phyloP scores from a whole-genome alignment of 2,888 invertebrate genomes.

The Lapara coniferarum region DNA sequence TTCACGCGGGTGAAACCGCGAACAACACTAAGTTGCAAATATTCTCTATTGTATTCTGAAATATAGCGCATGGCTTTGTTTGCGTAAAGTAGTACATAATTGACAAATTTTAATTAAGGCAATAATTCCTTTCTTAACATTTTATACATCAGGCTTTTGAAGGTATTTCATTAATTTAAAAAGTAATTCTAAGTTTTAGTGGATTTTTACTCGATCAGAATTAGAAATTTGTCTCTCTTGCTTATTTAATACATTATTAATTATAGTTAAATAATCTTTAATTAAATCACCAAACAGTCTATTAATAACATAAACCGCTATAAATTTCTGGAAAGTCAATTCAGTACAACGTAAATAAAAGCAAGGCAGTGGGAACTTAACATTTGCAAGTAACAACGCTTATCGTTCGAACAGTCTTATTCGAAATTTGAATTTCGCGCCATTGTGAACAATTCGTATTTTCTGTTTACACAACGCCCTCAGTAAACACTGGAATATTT shows the following conservation, averaged over 20 bases:
- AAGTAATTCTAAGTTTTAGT: too few species aligned
- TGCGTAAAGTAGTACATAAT: not conserved
- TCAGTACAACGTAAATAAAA: constrained; percentile 19
- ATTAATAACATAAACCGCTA: not conserved
- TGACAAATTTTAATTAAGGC: not conserved
- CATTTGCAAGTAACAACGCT: constrained; percentile 15
- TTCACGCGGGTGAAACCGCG: too few species aligned
- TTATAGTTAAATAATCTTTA: not conserved
- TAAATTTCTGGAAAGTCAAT: not conserved
- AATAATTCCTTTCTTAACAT: not conserved
- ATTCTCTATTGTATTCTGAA: not conserved
- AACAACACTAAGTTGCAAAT: constrained; percentile 1
- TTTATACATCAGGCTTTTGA: not conserved
- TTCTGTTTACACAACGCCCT: constrained; percentile 58
- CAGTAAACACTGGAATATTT: constrained; percentile 66
- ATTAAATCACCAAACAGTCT: not conserved
- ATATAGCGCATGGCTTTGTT: not conserved
- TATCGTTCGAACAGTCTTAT: constrained; percentile 26
- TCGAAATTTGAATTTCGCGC: constrained; percentile 31
- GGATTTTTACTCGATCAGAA: too few species aligned
- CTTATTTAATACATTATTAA: not conserved
- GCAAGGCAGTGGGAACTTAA: constrained; percentile 18
- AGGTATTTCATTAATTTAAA: not conserved
- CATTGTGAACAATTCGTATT: constrained; percentile 48
- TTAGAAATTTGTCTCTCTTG: too few species aligned